Conservation (phyloP, 2,797 vertebrate genomes). For the Sebastes glaucus region DNA sequence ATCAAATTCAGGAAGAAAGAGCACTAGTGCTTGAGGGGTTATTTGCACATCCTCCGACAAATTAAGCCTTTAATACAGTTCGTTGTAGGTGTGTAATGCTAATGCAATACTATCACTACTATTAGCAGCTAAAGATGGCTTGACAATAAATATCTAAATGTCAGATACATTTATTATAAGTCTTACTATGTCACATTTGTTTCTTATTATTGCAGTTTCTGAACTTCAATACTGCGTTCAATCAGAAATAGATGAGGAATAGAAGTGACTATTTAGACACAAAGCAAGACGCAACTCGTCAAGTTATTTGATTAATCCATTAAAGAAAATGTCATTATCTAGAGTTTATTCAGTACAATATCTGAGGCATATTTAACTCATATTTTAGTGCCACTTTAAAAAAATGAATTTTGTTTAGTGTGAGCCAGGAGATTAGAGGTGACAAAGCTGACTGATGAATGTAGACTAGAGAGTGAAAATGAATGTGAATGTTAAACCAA, state of each 20-base stretch:
- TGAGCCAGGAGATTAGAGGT: constrained; percentile 8
- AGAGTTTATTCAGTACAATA: neutral
- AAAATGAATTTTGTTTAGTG: neutral
- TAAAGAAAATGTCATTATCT: neutral
- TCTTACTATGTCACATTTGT: neutral
- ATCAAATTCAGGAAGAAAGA: neutral
- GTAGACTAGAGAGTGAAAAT: neutral
- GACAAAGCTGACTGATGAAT: constrained; percentile 11
- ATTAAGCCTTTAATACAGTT: neutral
- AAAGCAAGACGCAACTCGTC: neutral
- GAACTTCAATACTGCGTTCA: neutral
- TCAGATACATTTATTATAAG: neutral
- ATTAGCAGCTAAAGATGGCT: neutral
- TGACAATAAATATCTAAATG: neutral
- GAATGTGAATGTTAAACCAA: neutral
- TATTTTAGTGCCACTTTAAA: constrained; percentile 2
- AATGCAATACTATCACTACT: neutral
- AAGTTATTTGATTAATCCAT: neutral
- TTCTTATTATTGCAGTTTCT: neutral
- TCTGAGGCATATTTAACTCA: neutral
- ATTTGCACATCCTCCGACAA: neutral
- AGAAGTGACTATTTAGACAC: neutral
- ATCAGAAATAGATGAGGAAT: neutral
- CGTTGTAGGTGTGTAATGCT: neutral
- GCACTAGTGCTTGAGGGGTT: neutral